These are phyloP conservation scores for Plectropomus leopardus DNA, from an alignment of 2,113 vertebrate species.

Conservation along the genomic window DNA sequence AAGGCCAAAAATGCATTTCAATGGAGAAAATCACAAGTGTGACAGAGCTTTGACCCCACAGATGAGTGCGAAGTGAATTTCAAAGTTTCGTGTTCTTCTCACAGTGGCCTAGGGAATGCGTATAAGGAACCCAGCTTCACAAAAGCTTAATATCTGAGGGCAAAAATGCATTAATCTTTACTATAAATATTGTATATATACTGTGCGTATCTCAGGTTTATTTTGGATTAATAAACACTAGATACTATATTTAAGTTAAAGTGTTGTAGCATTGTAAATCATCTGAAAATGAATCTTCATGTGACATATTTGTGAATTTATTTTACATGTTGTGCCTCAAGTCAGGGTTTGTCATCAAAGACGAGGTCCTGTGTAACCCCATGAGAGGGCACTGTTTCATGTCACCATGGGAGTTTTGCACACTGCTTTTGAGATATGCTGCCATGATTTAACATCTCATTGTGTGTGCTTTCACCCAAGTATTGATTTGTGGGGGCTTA, in stretches of 20 bases:
- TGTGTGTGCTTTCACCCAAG: neutral
- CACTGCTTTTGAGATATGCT: neutral
- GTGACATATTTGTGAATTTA: neutral
- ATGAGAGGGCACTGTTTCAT: slow-evolving; percentile 35
- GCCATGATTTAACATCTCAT: neutral
- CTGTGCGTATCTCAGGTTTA: neutral
- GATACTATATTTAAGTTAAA: neutral
- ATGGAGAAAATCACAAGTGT: slow-evolving; percentile 70
- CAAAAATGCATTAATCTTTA: neutral
- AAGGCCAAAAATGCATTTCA: slow-evolving; percentile 73
- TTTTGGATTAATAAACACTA: neutral
- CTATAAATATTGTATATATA: neutral
- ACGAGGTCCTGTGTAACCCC: neutral
- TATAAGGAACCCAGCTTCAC: slow-evolving; percentile 1
- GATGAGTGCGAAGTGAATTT: slow-evolving; percentile 59
- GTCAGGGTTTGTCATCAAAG: neutral
- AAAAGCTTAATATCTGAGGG: slow-evolving; percentile 40
- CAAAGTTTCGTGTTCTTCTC: slow-evolving; percentile 55
- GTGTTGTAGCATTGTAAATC: neutral
- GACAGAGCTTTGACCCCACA: slow-evolving; percentile 71
- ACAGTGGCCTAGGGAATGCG: slow-evolving; percentile 10
- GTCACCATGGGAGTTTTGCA: neutral
- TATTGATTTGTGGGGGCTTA: neutral
- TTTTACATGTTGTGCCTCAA: neutral
- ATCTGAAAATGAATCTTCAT: neutral